phyloP scores from a whole-genome alignment of 2,797 vertebrate species.

The Myoxocephalus aenaeus region DNA sequence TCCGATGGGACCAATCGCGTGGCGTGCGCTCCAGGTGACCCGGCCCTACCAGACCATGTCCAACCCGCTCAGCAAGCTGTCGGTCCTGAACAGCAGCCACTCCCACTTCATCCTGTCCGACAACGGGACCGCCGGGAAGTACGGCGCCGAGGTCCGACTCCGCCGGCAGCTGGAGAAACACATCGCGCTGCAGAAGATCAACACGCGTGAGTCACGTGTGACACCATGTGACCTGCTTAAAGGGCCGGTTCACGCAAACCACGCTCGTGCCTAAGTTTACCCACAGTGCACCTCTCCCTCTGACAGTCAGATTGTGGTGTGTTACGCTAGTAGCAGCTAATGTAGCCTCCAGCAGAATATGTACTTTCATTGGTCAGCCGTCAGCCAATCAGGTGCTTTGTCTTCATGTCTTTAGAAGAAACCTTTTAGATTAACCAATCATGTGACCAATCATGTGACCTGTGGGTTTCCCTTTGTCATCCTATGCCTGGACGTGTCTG shows the following conservation, averaged over 20 bases:
- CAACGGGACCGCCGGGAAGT: slow-evolving; percentile 93
- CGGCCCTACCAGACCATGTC: slow-evolving; percentile 96
- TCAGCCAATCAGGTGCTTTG: neutral
- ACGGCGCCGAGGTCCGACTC: slow-evolving; percentile 92
- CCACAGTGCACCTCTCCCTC: too few relatives aligned
- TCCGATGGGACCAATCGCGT: neutral
- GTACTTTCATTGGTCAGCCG: too few relatives aligned
- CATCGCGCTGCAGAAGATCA: slow-evolving; percentile 97
- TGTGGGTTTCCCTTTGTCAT: slow-evolving; percentile 99
- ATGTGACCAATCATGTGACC: slow-evolving; percentile 79
- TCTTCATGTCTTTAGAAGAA: neutral
- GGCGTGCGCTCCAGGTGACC: slow-evolving; percentile 83
- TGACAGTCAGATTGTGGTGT: too few relatives aligned
- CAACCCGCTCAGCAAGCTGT: slow-evolving; percentile 94
- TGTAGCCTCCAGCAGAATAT: too few relatives aligned
- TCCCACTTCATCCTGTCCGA: slow-evolving; percentile 96
- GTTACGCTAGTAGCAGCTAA: too few relatives aligned
- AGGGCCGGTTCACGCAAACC: neutral
- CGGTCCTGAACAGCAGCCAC: slow-evolving; percentile 92
- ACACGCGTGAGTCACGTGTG: slow-evolving; percentile 89
- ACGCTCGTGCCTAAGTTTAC: too few relatives aligned
- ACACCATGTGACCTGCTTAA: neutral
- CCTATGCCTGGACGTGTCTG: slow-evolving; percentile 93
- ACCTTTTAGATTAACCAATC: neutral
- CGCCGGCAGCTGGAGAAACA: slow-evolving; percentile 96